Conservation (phyloP, 2,797 vertebrate genomes). For the Helarctos malayanus region DNA sequence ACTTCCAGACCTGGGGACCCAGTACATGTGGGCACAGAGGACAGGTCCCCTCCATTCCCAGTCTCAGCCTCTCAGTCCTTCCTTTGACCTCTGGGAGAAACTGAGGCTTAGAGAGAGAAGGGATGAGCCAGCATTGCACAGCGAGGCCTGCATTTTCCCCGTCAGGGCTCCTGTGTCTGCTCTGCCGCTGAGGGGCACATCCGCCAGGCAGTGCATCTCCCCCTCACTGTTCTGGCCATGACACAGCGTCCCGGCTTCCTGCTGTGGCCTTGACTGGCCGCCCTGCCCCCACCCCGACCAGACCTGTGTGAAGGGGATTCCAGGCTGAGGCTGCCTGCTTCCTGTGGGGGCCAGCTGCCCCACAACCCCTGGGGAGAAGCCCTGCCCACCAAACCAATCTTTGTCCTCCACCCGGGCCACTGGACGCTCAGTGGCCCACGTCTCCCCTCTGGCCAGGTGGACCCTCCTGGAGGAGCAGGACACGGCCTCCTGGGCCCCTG, state of each 20-base stretch:
- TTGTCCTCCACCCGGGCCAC: accelerated
- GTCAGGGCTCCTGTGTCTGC: not conserved
- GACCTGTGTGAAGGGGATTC: not conserved
- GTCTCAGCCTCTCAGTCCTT: not conserved
- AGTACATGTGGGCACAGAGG: not conserved
- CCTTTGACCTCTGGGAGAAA: not conserved
- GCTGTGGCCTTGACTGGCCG: not conserved
- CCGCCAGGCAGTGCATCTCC: accelerated
- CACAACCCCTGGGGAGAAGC: not conserved
- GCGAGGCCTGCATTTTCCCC: not conserved
- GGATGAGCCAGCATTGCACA: accelerated
- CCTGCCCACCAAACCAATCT: not conserved
- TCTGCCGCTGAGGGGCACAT: not conserved
- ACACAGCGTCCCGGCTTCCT: not conserved
- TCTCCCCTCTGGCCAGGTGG: not conserved
- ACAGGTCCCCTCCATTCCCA: accelerated
- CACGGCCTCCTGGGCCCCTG: accelerated
- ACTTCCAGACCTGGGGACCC: not conserved
- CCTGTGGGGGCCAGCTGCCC: not conserved
- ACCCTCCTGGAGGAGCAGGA: not conserved
- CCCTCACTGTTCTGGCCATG: not conserved
- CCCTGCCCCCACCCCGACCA: too few relatives aligned
- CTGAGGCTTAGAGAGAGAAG: not conserved
- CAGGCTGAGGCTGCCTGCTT: not conserved
- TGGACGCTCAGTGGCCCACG: not conserved